These are phyloP conservation scores for Ranitomeya imitator DNA, from an alignment of 2,113 vertebrate species.

Conservation along the genomic window DNA sequence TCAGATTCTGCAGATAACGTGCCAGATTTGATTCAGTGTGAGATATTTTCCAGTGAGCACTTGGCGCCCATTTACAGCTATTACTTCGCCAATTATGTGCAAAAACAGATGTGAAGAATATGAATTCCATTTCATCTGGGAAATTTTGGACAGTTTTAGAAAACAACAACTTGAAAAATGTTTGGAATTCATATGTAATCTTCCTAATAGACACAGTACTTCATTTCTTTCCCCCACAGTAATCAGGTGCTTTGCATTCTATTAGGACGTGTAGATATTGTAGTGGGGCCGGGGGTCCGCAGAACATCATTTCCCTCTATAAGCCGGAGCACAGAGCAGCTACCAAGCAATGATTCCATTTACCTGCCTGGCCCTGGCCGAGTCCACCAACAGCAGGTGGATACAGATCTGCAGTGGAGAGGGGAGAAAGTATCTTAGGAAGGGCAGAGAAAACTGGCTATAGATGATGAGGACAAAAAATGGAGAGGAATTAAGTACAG, in stretches of 20 bases:
- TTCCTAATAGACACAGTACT: neutral
- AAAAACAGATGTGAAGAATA: slow-evolving; percentile 54
- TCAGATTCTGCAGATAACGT: neutral
- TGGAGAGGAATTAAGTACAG: too few relatives aligned
- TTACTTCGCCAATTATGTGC: slow-evolving; percentile 42
- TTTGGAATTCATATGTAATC: slow-evolving; percentile 30
- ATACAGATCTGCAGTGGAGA: too few relatives aligned
- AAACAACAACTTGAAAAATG: slow-evolving; percentile 46
- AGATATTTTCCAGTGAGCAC: slow-evolving; percentile 45
- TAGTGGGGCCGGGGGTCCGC: neutral
- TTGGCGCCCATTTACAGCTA: neutral
- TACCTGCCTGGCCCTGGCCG: too few relatives aligned
- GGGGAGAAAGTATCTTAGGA: too few relatives aligned
- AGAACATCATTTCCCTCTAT: too few relatives aligned
- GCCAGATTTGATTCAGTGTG: slow-evolving; percentile 41
- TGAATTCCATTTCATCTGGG: slow-evolving; percentile 30
- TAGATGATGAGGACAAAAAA: too few relatives aligned
- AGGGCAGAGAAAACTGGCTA: too few relatives aligned
- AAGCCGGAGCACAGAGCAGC: too few relatives aligned
- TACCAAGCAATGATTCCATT: too few relatives aligned
- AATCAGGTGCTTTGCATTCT: neutral
- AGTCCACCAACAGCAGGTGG: too few relatives aligned
- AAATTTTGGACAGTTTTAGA: slow-evolving; percentile 30
- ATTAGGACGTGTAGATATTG: neutral
- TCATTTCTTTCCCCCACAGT: neutral